These are phyloP conservation scores for Chloroclystis v-ata DNA, from an alignment of 2,888 invertebrate species.

Conservation along the genomic window DNA sequence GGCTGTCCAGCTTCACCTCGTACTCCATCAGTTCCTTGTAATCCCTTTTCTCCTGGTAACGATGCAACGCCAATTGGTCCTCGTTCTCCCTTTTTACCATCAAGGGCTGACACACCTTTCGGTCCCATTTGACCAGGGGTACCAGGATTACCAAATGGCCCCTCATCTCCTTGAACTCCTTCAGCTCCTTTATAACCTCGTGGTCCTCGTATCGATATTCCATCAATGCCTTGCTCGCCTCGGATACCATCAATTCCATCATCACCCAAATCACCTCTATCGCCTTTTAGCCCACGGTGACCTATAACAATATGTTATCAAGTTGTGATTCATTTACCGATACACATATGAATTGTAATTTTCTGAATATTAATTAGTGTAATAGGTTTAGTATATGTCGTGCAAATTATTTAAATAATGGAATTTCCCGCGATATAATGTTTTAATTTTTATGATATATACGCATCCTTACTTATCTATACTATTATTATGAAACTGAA, in stretches of 20 bases:
- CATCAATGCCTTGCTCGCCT: constrained; percentile 59
- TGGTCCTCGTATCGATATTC: constrained; percentile 52
- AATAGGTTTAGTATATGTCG: no score
- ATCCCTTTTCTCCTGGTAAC: constrained; percentile 60
- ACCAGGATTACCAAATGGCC: constrained; percentile 81
- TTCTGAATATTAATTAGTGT: no score
- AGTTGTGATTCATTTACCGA: neutral
- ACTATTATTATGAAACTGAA: no score
- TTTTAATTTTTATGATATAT: no score
- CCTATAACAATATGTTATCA: constrained; percentile 30
- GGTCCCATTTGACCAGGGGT: constrained; percentile 66
- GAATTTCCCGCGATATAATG: no score
- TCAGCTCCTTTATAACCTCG: constrained; percentile 82
- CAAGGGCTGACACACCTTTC: constrained; percentile 81
- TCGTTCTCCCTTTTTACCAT: constrained; percentile 72
- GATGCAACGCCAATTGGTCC: constrained; percentile 70
- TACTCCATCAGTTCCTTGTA: constrained; percentile 57
- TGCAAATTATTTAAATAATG: no score
- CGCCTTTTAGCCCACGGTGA: constrained; percentile 47
- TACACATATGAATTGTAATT: neutral
- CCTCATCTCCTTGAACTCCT: constrained; percentile 81
- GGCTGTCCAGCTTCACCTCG: constrained; percentile 77
- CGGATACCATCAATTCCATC: constrained; percentile 51
- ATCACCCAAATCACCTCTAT: constrained; percentile 53
- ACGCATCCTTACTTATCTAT: no score